Conservation (phyloP, 2,797 vertebrate species). For the Takifugu rubripes region DNA sequence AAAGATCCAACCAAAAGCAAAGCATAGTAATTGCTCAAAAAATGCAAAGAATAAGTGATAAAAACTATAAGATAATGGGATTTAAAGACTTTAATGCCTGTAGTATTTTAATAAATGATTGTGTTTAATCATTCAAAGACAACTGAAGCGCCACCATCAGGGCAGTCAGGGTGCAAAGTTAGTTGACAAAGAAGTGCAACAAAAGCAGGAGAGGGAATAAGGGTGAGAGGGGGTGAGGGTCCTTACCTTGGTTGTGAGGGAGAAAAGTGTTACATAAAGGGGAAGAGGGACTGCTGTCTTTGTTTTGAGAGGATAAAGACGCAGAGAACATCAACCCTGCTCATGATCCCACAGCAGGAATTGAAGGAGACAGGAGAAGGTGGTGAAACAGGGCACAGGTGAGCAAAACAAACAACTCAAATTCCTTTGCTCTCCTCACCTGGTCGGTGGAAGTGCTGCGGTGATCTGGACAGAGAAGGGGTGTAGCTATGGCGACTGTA, state of each 20-base stretch:
- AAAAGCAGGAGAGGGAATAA: neutral
- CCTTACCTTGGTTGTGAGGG: conserved; percentile 86
- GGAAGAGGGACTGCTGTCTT: conserved; percentile 82
- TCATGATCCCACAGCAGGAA: conserved; percentile 74
- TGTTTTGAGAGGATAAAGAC: conserved; percentile 76
- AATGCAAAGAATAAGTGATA: too few species aligned
- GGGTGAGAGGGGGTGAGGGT: conserved; percentile 20
- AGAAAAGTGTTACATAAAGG: conserved; percentile 83
- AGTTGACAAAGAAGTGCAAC: neutral
- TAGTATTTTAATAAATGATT: too few species aligned
- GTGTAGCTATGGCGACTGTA: conserved; percentile 90
- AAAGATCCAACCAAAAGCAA: too few species aligned
- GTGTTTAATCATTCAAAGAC: too few species aligned
- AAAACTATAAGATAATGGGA: too few species aligned
- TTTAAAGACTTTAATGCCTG: too few species aligned
- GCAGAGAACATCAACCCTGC: conserved; percentile 75
- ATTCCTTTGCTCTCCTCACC: conserved; percentile 68
- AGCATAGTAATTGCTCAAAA: too few species aligned
- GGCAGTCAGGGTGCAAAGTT: neutral
- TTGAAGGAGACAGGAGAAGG: conserved; percentile 33
- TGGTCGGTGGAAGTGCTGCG: conserved; percentile 95
- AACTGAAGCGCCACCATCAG: too few species aligned
- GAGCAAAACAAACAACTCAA: conserved; percentile 28
- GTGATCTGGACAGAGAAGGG: conserved; percentile 85
- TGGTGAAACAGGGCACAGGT: conserved; percentile 26